Conservation (phyloP, 2,113 vertebrate species). For the Mirza zaza region DNA sequence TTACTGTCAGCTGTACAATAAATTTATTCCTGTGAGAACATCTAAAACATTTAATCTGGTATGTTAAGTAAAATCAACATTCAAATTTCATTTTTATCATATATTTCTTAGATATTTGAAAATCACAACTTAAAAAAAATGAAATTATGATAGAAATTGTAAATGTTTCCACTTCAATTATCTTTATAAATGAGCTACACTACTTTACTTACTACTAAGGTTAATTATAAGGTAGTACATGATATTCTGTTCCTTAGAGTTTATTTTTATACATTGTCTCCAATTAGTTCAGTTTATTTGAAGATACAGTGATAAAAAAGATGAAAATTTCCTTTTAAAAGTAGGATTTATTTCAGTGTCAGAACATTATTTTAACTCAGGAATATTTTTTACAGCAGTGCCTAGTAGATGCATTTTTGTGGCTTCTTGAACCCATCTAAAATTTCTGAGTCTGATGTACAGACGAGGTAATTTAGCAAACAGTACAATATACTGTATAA, state of each 20-base stretch:
- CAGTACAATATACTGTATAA: background rate
- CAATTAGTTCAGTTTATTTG: slow-evolving; percentile 8
- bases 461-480: background rate
- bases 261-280: background rate
- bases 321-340: slow-evolving; percentile 32
- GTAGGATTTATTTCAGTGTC: slow-evolving; percentile 20
- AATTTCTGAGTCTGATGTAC: background rate
- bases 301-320: background rate
- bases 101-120: slow-evolving; percentile 18
- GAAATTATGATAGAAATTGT: background rate
- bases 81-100: background rate
- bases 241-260: background rate
- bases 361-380: background rate
- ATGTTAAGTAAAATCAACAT: background rate
- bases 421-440: background rate
- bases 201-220: background rate
- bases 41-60: slow-evolving; percentile 18
- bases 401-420: background rate
- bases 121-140: slow-evolving; percentile 47
- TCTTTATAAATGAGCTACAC: background rate
- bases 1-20: background rate
- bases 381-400: background rate
- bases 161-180: background rate
- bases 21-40: background rate
- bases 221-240: background rate